These are phyloP conservation scores for Galemys pyrenaicus DNA, from an alignment of 2,113 vertebrate species.

Conservation along the genomic window DNA sequence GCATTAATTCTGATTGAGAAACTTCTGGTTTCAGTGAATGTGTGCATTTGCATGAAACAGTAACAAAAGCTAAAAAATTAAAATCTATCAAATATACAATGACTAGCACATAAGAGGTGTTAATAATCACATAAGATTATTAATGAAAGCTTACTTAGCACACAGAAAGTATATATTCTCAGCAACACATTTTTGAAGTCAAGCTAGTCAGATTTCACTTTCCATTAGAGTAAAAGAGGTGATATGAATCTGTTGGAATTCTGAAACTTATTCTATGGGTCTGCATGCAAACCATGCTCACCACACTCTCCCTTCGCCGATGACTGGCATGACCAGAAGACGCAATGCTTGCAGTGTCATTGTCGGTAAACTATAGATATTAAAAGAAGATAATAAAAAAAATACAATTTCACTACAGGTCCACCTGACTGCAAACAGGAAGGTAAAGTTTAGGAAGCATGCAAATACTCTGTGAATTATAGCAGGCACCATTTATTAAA, in stretches of 20 bases:
- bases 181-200: background rate
- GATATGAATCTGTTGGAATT: background rate
- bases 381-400: slow-evolving; percentile 63
- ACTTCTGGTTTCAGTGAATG: background rate
- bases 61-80: slow-evolving; percentile 7
- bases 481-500: background rate
- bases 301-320: slow-evolving; percentile 90
- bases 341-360: slow-evolving; percentile 87
- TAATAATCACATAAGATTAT: background rate
- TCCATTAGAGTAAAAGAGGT: background rate
- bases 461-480: background rate
- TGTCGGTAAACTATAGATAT: slow-evolving; percentile 87
- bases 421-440: background rate
- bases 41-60: background rate
- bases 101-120: background rate
- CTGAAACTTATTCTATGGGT: background rate
- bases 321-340: slow-evolving; percentile 86
- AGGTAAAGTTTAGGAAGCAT: background rate
- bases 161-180: background rate
- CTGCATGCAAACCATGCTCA: slow-evolving; percentile 85
- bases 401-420: background rate
- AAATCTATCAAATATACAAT: slow-evolving; percentile 26
- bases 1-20: background rate
- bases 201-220: slow-evolving; percentile 25
- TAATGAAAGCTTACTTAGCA: background rate